Evolutionary conservation across 1,140 invertebrate species (phyloP).

Genomic region (Phenacoccus solenopsis): DNA sequence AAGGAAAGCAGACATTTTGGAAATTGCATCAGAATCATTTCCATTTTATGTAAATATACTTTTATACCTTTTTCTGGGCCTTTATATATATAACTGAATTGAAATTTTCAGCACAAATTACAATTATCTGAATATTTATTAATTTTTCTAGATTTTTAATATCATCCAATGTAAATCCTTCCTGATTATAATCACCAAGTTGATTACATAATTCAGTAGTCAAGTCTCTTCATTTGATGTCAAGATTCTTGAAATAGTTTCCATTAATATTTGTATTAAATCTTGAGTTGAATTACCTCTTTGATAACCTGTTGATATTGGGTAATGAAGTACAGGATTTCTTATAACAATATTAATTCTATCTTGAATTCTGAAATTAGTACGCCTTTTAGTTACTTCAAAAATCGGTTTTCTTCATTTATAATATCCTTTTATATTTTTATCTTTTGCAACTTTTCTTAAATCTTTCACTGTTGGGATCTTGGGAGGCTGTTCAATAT

Average conservation of each 20-base stretch:
- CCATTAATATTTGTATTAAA: constrained; percentile 14
- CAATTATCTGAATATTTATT: constrained; percentile 12
- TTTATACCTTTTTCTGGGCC: constrained; percentile 7
- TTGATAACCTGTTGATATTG: constrained; percentile 12
- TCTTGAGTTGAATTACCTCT: constrained; percentile 9
- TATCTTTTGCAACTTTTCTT: constrained; percentile 12
- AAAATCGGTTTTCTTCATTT: constrained; percentile 16
- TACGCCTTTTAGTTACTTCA: constrained; percentile 10
- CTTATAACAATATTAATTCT: constrained; percentile 15
- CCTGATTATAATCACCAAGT: constrained; percentile 3
- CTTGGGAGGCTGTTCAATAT: not conserved
- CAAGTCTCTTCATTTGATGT: constrained; percentile 17
- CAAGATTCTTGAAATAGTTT: constrained; percentile 11
- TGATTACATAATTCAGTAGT: constrained; percentile 13
- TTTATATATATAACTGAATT: constrained; percentile 19
- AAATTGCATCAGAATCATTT: constrained; percentile 16
- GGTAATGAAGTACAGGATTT: not conserved
- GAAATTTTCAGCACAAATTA: constrained; percentile 16
- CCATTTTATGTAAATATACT: constrained; percentile 16
- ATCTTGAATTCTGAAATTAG: constrained; percentile 5
- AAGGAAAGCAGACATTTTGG: not conserved
- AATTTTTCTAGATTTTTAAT: constrained; percentile 18
- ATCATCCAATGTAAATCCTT: constrained; percentile 16
- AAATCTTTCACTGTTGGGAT: constrained; percentile 7
- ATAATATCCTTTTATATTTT: constrained; percentile 17